phyloP scores from a whole-genome alignment of 1,140 invertebrate genomes.

The Cyclargus thomasi region DNA sequence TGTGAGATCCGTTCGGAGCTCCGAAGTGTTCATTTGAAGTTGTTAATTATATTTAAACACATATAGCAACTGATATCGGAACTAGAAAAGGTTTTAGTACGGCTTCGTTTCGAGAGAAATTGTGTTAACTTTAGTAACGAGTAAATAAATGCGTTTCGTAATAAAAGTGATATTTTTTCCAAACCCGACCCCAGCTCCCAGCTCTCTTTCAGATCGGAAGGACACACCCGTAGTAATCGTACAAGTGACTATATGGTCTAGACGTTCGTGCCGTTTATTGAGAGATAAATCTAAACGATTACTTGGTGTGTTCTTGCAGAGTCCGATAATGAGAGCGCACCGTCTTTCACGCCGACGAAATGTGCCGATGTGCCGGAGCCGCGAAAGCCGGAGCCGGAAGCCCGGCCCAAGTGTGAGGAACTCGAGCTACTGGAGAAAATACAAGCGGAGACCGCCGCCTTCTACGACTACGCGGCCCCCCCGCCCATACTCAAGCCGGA shows the following conservation, averaged over 20 bases:
- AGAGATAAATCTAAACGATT: slow-evolving; percentile 43
- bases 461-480: slow-evolving; percentile 76
- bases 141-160: slow-evolving; percentile 71
- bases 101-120: slow-evolving; percentile 68
- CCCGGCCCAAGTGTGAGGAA: slow-evolving; percentile 78
- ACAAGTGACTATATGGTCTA: slow-evolving; percentile 54
- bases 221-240: slow-evolving; percentile 55
- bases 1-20: neutral
- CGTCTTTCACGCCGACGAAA: slow-evolving; percentile 77
- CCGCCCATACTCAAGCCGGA: slow-evolving; percentile 33
- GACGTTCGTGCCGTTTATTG: neutral
- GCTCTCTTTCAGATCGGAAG: slow-evolving; percentile 54
- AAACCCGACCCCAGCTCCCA: slow-evolving; percentile 46
- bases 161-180: slow-evolving; percentile 73
- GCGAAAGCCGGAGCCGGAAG: slow-evolving; percentile 22
- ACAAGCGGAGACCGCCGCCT: slow-evolving; percentile 80
- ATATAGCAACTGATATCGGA: slow-evolving; percentile 55
- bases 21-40: slow-evolving; percentile 25
- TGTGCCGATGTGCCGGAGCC: slow-evolving; percentile 32
- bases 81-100: slow-evolving; percentile 46
- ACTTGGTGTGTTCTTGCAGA: slow-evolving; percentile 81
- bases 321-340: slow-evolving; percentile 81
- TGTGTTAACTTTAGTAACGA: slow-evolving; percentile 70
- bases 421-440: slow-evolving; percentile 81
- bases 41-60: slow-evolving; percentile 52